phyloP scores from a whole-genome alignment of 2,113 vertebrate species.

The Vulpes vulpes region DNA sequence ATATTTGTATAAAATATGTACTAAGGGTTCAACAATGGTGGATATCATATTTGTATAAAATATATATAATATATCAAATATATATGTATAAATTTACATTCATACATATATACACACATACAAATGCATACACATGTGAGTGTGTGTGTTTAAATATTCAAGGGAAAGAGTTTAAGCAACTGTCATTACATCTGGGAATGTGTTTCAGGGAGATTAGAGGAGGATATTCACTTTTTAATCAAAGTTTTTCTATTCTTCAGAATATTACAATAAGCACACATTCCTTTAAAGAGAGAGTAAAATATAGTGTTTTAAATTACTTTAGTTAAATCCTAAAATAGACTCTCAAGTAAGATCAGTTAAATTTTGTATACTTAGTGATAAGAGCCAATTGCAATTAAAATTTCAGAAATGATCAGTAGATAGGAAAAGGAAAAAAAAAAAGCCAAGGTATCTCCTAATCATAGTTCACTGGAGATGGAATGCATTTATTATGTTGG shows the following conservation, averaged over 20 bases:
- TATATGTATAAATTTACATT: background rate
- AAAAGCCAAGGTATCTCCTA: background rate
- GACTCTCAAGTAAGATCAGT: background rate
- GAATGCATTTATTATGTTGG: background rate
- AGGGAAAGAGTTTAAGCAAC: background rate
- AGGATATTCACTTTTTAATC: background rate
- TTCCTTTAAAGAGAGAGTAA: conserved; percentile 26
- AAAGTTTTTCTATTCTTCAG: conserved; percentile 20
- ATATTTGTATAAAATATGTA: background rate
- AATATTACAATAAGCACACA: background rate
- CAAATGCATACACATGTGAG: background rate
- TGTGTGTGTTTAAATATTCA: background rate
- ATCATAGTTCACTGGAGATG: background rate
- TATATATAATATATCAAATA: background rate
- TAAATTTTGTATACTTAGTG: background rate
- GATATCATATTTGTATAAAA: too few species aligned
- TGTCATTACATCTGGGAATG: background rate
- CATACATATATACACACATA: background rate
- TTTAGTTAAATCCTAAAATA: background rate
- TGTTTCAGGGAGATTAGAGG: background rate
- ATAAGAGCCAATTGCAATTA: background rate
- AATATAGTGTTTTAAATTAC: background rate
- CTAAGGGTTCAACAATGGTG: too few species aligned
- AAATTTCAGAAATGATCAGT: background rate
- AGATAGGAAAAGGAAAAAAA: background rate